Evolutionary conservation across 2,113 vertebrate genomes (phyloP).

Genomic region (Zeus faber): DNA sequence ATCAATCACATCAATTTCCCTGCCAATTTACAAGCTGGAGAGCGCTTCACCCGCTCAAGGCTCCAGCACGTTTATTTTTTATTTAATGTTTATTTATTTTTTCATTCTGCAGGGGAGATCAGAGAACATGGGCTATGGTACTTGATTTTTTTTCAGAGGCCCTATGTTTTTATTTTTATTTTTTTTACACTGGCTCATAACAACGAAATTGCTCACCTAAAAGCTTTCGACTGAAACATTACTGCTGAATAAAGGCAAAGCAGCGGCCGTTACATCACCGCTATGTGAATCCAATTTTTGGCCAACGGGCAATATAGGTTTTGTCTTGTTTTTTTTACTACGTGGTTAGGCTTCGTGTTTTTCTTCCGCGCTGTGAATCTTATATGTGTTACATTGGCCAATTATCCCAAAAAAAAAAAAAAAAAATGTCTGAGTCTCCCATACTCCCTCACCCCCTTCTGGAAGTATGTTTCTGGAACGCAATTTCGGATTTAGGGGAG

Average conservation of each 20-base stretch:
- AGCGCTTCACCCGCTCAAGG: no score
- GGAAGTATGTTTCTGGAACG: conserved; percentile 26
- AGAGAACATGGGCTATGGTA: no score
- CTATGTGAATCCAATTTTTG: conserved; percentile 26
- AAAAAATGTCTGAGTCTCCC: conserved; percentile 1
- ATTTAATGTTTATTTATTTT: no score
- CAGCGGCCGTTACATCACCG: conserved; percentile 23
- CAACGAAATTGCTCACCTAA: conserved; percentile 31
- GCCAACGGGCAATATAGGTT: conserved; percentile 14
- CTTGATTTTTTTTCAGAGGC: no score
- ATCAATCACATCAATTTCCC: no score
- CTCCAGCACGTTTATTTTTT: no score
- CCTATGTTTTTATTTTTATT: no score
- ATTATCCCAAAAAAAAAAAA: background rate
- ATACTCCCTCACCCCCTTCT: conserved; percentile 8
- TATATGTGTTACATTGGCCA: conserved; percentile 1
- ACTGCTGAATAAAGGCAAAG: conserved; percentile 45
- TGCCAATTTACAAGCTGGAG: no score
- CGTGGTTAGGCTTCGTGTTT: conserved; percentile 1
- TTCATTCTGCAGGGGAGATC: no score
- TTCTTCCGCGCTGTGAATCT: background rate
- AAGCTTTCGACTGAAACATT: conserved; percentile 37
- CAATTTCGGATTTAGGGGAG: conserved; percentile 23
- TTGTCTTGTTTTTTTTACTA: no score
- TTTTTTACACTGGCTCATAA: background rate